Evolutionary conservation across 2,113 vertebrate species (phyloP).

Genomic region (Zosterops japonicus): DNA sequence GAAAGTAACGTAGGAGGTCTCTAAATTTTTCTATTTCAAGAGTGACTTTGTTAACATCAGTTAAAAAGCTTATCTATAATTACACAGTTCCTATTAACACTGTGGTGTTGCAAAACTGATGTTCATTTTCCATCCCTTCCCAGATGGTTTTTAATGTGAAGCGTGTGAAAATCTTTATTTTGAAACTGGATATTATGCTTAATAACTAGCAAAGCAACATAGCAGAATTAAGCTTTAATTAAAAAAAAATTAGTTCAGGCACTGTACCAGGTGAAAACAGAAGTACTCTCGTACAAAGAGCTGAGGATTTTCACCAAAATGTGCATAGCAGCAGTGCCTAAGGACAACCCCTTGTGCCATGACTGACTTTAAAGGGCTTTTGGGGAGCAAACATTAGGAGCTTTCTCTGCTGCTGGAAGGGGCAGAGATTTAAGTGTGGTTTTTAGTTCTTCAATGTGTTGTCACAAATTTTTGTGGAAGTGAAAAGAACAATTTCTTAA

Average conservation of each 20-base stretch:
- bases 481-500: neutral
- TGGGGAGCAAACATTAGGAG: neutral
- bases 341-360: neutral
- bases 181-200: neutral
- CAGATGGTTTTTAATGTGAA: neutral
- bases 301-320: neutral
- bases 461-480: neutral
- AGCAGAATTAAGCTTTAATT: neutral
- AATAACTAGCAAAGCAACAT: neutral
- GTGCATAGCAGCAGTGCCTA: neutral
- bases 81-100: neutral
- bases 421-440: neutral
- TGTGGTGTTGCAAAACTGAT: neutral
- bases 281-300: neutral
- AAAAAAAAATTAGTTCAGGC: neutral
- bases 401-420: neutral
- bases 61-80: slow-evolving; percentile 21
- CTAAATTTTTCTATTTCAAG: neutral
- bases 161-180: neutral
- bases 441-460: neutral
- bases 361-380: neutral
- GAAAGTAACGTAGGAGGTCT: neutral
- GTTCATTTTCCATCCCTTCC: neutral
- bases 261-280: neutral
- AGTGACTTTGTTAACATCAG: slow-evolving; percentile 27